Base-by-base conservation (phyloP, 2,797 vertebrate species). In the Acrossocheilus fasciatus region DNA sequence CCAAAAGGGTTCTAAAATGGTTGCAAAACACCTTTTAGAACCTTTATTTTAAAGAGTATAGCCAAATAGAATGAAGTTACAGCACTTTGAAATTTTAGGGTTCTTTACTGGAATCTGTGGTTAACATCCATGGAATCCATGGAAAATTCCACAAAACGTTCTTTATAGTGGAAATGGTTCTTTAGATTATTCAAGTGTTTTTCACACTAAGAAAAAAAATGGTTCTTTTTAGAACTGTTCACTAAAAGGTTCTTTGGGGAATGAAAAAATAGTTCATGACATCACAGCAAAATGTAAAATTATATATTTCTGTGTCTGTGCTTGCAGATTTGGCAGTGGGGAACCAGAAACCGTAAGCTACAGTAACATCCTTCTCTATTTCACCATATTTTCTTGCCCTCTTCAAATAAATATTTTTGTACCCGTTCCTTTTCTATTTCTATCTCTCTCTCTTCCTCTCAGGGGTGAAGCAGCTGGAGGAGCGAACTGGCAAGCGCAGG, bases 401-500 rank as follows among this genome's bases (percentile, higher is more conserved):
- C 66, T 54, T 30, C 20, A 59, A 66, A 36, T 26, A 52, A 10
- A 7, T 43, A 26, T 62, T 12, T 34, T 4, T 57, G 14, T 54
- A 36, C 57, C 36, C 52, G 12, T 69, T 45, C 9, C 34, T 76
- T 3, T 20, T 52, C 43, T 18, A 34, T 66, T 68, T 43, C 54
- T 81, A 4, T 83, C 39, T 66, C 39, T 75, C 6, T 75, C 6
- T 15, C 34, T 68, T 41, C 78, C 41, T 79, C 54, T 75, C 94
- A 98, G 98, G 94, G 96, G 97, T 94, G 85, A 97, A 96, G 89
- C 94, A 98, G 93, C 98, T 89, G 97, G 96, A 92, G 95, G 93
- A 93, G 96, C 96, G 64, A 96, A 96, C 90, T 97, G 97, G 97
- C 96, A 97, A 91, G 96, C 97, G 39, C 98, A 99, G 96, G 98